Evolutionary conservation across 2,797 vertebrate genomes (phyloP).

Genomic region (Sebastiscus tertius): DNA sequence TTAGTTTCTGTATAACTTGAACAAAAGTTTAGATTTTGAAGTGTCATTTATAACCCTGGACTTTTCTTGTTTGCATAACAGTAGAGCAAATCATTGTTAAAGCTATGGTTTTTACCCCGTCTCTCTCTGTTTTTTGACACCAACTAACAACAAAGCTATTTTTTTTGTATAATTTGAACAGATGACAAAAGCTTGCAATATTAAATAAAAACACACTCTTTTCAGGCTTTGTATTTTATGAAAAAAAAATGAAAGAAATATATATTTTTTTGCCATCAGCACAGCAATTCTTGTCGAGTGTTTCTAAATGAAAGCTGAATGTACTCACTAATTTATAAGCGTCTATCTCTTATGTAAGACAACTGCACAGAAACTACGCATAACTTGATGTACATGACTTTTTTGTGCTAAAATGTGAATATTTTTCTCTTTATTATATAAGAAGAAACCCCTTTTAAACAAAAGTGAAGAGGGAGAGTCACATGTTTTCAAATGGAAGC

Average conservation of each 20-base stretch:
- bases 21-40: not conserved
- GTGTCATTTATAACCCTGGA: not conserved
- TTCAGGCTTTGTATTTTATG: not conserved
- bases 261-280: not conserved
- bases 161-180: not conserved
- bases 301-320: not conserved
- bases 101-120: not conserved
- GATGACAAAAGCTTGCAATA: not conserved
- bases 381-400: fast-evolving
- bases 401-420: not conserved
- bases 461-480: not conserved
- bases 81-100: not conserved
- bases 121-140: not conserved
- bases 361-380: not conserved
- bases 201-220: not conserved
- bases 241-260: not conserved
- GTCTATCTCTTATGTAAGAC: not conserved
- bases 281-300: not conserved
- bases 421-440: not conserved
- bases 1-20: not conserved
- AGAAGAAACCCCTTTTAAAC: not conserved
- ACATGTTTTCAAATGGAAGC: not conserved
- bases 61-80: too few species aligned
- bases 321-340: not conserved
- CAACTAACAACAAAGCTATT: not conserved